Base-by-base conservation (phyloP, 2,888 invertebrate species). In the Mythimna loreyi region DNA sequence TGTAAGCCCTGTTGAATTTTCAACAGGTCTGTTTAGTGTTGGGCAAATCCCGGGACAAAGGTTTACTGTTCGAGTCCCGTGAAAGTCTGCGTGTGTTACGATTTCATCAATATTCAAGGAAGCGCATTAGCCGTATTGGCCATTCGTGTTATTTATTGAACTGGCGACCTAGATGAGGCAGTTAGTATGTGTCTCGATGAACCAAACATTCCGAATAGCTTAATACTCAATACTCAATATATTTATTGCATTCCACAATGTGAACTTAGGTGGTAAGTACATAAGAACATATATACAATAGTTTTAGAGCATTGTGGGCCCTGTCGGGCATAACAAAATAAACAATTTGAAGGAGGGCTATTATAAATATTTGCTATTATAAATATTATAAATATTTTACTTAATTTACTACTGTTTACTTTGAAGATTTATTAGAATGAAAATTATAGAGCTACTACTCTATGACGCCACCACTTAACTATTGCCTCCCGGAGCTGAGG, bases 1-100 rank as follows among this genome's bases (percentile, higher is more conserved):
- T 23, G 28, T 59, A 53, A 53, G 52, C 69, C n/a, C 59, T 69
- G 62, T 76, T 81, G 76, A 65, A 73, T 73, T 82, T 76, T 73
- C 69, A 76, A 76, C 62, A 73, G 55, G 52, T 71, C 60, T 50
- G 25, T 5, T 25, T 49, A 50, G 58, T 57, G 52, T 64, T 53
- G 62, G 61, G 49, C 30, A 33, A 66, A 49, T 55, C 62, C 36
- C 43, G 21, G 52, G 52, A 67, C 30, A 75, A 75, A 58, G 58
- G 45, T 57, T 55, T 58, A 47, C 28, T 25, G 8, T 19, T n/a
- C 8, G 19, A 67, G 21, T 13, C 47, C 47, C 58, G 47, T 57
- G 57, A 50, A 70, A 63, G 33, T n/a, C 43, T 11, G 19, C 45
- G 25, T 75, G 56, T 63, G 67, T 66, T 66, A 55, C 67, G 36